Base-by-base conservation (phyloP, 2,113 vertebrate species). In the Poecile atricapillus region DNA sequence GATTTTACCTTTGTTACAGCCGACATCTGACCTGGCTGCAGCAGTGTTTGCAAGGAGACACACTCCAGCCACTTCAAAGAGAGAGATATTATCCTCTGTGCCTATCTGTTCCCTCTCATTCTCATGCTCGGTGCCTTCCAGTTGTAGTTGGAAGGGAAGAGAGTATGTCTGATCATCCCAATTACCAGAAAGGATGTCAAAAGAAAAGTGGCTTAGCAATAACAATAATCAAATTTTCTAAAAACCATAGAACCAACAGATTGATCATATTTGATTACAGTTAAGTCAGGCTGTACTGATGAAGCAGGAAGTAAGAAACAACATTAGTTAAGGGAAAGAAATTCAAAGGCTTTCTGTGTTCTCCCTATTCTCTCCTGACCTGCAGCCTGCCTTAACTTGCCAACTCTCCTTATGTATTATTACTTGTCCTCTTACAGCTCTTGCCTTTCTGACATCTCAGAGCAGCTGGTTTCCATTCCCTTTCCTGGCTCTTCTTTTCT, bases 381-480 rank as follows among this genome's bases (percentile, higher is more conserved):
- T 89, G 47, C 81, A 87, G 67, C 74, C 59, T 88, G 74, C 39
- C 84, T 82, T 80, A 73, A 87, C 67, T 90, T 91, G 73, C 82
- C 92, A 94, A 30, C 85, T 77, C 82, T 67, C 75, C 43, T 77
- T 43, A 83, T 9, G 19, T 19, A 71, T 71, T 60, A 71, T 56
- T 69, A 62, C 87, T 80, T 4, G 5, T 94, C 90, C 59, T 88
- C 63, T 93, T 47, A 47, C 78, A 94, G 78, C 60, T 87, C 78
- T 59, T 50, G 89, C 75, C 71, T 94, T 92, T 49, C 86, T 83
- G 64, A 94, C 94, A 90, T 87, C 79, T 95, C 76, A 28, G 67
- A 96, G 87, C 91, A 96, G 91, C 85, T 97, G 93, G 87, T 95
- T 95, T 93, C 87, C 92, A 96, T 96, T 96, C 93, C 56, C 67